Conservation (phyloP, 2,888 invertebrate species). For the Petrolisthes manimaculis region DNA sequence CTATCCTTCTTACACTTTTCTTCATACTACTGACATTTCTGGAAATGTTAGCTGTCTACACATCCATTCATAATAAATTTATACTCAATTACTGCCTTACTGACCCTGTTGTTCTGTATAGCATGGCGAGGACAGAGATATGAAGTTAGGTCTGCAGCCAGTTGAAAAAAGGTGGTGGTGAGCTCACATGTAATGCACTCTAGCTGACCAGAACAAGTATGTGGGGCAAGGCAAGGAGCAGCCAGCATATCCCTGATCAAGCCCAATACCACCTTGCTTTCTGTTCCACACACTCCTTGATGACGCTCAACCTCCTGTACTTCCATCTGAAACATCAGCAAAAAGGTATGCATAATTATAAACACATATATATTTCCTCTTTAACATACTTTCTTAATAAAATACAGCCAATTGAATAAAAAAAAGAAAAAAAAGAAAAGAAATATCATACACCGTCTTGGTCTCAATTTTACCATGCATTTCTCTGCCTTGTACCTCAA, state of each 20-base stretch:
- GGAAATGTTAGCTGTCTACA: background rate
- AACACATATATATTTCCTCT: no score
- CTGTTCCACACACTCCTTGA: conserved; percentile 81
- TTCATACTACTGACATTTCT: no score
- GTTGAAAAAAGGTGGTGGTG: conserved; percentile 93
- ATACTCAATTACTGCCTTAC: conserved; percentile 67
- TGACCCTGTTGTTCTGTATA: conserved; percentile 83
- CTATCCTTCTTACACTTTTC: background rate
- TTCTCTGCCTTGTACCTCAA: no score
- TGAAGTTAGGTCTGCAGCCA: conserved; percentile 83
- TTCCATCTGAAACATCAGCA: conserved; percentile 76
- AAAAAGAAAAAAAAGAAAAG: conserved; percentile 40
- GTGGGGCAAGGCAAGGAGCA: conserved; percentile 78
- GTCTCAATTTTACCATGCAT: no score
- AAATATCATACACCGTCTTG: background rate
- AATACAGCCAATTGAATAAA: background rate
- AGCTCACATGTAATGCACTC: conserved; percentile 95
- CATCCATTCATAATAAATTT: background rate
- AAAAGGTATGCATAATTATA: background rate
- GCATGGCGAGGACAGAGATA: conserved; percentile 82
- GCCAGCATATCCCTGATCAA: conserved; percentile 82
- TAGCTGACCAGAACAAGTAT: conserved; percentile 73
- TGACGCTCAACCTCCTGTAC: conserved; percentile 86
- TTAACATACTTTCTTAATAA: background rate
- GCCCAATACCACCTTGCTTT: conserved; percentile 80